These are phyloP conservation scores for Oriolus oriolus DNA, from an alignment of 2,113 vertebrate species.

Conservation along the genomic window DNA sequence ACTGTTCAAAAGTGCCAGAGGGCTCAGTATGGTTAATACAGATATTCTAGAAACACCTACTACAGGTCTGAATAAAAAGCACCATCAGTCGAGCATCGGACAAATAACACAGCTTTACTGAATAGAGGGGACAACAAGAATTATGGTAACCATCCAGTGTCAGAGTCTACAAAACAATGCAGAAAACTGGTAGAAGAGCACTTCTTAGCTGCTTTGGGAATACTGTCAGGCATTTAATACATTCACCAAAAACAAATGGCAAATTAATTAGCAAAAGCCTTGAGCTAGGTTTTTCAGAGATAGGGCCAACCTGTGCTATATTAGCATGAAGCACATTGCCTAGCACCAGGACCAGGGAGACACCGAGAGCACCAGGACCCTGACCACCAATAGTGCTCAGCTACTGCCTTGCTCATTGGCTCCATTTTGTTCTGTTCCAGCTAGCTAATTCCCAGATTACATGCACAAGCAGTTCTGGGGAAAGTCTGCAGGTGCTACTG, in stretches of 20 bases:
- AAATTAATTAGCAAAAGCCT: background rate
- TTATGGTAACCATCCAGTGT: background rate
- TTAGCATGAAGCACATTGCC: background rate
- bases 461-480: background rate
- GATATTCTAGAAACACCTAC: background rate
- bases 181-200: background rate
- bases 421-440: background rate
- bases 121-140: background rate
- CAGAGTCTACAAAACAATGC: background rate
- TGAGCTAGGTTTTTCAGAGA: background rate
- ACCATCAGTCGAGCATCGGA: background rate
- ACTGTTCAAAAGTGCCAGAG: background rate
- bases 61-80: background rate
- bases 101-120: background rate
- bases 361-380: background rate
- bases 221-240: background rate
- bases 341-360: background rate
- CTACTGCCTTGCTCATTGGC: background rate
- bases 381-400: background rate
- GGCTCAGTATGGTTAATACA: background rate
- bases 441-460: background rate
- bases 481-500: background rate
- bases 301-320: background rate
- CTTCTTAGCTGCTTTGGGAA: background rate
- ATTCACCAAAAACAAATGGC: background rate